A percentile compares a stretch with the other conserved stretches of the same genome.
phyloP scores from a whole-genome alignment of 1,140 invertebrate species.

The Myzus persicae region DNA sequence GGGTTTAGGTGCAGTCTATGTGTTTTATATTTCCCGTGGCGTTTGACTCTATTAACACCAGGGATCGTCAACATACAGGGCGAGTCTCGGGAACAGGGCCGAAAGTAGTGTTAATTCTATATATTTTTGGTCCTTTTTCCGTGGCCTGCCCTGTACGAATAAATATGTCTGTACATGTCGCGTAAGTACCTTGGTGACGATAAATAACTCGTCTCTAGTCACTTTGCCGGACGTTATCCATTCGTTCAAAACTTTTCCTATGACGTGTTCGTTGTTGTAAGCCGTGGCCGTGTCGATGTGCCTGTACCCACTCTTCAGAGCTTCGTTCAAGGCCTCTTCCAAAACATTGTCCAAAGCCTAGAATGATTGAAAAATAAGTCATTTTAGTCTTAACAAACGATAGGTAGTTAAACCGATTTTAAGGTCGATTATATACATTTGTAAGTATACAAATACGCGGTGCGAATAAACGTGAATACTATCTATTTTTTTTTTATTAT shows the following conservation, averaged over 20 bases:
- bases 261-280: conserved; percentile 72
- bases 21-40: background rate
- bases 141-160: too few species aligned
- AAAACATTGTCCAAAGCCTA: conserved; percentile 64
- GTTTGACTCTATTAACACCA: background rate
- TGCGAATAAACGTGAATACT: background rate
- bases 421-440: background rate
- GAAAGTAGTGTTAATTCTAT: too few species aligned
- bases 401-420: background rate
- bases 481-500: background rate
- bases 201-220: conserved; percentile 74
- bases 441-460: background rate
- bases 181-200: conserved; percentile 72
- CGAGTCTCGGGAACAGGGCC: too few species aligned
- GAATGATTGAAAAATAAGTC: background rate
- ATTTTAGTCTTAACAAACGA: background rate
- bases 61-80: background rate
- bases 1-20: background rate
- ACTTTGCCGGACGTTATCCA: conserved; percentile 71
- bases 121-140: too few species aligned
- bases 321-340: conserved; percentile 68
- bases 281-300: conserved; percentile 74
- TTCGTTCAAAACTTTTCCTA: conserved; percentile 71
- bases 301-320: conserved; percentile 73
- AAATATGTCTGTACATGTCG: too few species aligned